Percentiles rank a stretch among this genome's conserved stretches.
phyloP scores from a whole-genome alignment of 2,797 vertebrate genomes.

The Myotis daubentonii region DNA sequence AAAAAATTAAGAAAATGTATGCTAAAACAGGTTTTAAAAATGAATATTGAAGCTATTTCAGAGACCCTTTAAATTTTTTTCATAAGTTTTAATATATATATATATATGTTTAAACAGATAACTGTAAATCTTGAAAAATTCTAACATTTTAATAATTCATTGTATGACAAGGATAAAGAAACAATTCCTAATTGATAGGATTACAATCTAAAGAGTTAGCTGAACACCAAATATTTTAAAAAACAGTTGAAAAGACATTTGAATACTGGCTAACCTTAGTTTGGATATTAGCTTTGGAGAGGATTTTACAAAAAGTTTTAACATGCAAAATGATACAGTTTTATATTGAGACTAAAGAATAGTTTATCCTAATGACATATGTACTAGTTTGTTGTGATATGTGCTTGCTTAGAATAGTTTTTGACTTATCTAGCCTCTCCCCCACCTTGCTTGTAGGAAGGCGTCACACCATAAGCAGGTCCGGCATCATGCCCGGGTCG shows the following conservation, averaged over 20 bases:
- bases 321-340: conserved; percentile 29
- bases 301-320: conserved; percentile 32
- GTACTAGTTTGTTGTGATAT: conserved; percentile 11
- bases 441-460: conserved; percentile 54
- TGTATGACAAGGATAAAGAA: conserved; percentile 39
- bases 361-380: conserved; percentile 55
- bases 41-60: neutral
- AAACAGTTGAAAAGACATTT: conserved; percentile 47
- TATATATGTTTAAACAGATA: conserved; percentile 38
- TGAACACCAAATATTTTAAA: conserved; percentile 66
- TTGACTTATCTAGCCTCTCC: neutral
- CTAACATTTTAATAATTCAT: conserved; percentile 37
- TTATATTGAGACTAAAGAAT: conserved; percentile 28
- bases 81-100: conserved; percentile 1
- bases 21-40: conserved; percentile 32
- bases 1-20: neutral
- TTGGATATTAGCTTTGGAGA: conserved; percentile 33
- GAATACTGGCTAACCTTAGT: neutral
- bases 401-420: conserved; percentile 58
- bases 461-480: neutral
- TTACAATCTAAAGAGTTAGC: conserved; percentile 49
- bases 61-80: neutral
- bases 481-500: neutral
- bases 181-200: conserved; percentile 15
- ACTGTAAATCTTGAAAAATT: conserved; percentile 23